Evolutionary conservation across 2,797 vertebrate species (phyloP).

Genomic region (Manis javanica): DNA sequence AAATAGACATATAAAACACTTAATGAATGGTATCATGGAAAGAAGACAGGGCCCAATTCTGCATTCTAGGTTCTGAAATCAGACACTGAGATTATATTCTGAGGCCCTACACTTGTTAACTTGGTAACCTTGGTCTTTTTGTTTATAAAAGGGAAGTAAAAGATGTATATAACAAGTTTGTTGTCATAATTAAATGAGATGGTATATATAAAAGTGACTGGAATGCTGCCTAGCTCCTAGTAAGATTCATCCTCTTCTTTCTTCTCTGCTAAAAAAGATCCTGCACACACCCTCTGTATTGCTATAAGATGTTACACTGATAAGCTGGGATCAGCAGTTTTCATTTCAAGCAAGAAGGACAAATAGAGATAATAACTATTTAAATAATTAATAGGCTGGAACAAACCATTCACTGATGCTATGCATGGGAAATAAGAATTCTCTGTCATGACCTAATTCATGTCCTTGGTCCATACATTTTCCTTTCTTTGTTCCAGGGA

Average conservation of each 20-base stretch:
- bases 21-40: conserved; percentile 30
- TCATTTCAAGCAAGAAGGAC: conserved; percentile 77
- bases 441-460: conserved; percentile 67
- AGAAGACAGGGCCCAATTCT: not conserved
- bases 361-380: conserved; percentile 83
- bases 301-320: conserved; percentile 31
- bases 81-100: not conserved
- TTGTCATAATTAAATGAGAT: conserved; percentile 52
- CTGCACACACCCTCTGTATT: not conserved
- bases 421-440: conserved; percentile 74
- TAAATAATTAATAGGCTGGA: conserved; percentile 82
- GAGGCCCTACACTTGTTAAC: not conserved
- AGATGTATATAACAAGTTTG: not conserved
- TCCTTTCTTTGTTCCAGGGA: conserved; percentile 58
- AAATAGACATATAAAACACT: not conserved
- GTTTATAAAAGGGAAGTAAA: not conserved
- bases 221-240: not conserved
- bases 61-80: not conserved
- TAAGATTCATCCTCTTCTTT: conserved; percentile 39
- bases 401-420: conserved; percentile 63
- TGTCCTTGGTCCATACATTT: conserved; percentile 63
- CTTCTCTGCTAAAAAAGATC: not conserved
- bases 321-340: conserved; percentile 78
- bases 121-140: conserved; percentile 44
- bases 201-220: conserved; percentile 30